Evolutionary conservation across 2,888 invertebrate genomes (phyloP).

Genomic region (Pherbina coryleti): DNA sequence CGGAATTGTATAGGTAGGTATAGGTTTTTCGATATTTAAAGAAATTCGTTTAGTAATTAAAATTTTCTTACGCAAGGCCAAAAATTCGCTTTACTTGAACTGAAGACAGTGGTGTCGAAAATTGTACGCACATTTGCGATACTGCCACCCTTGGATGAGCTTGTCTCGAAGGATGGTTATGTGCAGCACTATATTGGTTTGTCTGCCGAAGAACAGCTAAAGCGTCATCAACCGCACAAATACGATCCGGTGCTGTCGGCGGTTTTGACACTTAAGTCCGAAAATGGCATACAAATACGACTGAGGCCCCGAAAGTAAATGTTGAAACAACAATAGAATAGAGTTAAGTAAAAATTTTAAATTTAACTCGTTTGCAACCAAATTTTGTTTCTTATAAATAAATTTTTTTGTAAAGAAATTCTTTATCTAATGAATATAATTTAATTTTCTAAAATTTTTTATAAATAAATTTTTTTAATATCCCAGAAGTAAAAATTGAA

Average conservation of each 20-base stretch:
- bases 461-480: too few species aligned
- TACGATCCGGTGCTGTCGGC: slow-evolving; percentile 69
- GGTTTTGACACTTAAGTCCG: slow-evolving; percentile 71
- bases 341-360: not conserved
- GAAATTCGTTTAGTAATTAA: too few species aligned
- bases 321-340: too few species aligned
- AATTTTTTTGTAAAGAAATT: too few species aligned
- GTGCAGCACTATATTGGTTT: slow-evolving; percentile 53
- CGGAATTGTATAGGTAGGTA: slow-evolving; percentile 73
- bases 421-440: too few species aligned
- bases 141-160: slow-evolving; percentile 60
- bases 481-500: too few species aligned
- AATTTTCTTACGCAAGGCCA: too few species aligned
- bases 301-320: slow-evolving; percentile 59
- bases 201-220: slow-evolving; percentile 42
- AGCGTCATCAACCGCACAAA: slow-evolving; percentile 52
- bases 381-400: too few species aligned
- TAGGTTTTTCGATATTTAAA: not conserved
- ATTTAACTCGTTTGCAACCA: slow-evolving; percentile 24
- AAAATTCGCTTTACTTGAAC: slow-evolving; percentile 72
- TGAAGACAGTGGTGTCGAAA: slow-evolving; percentile 72
- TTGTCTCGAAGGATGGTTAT: slow-evolving; percentile 57
- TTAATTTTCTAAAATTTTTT: too few species aligned
- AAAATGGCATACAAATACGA: slow-evolving; percentile 69
- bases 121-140: slow-evolving; percentile 71